phyloP scores from a whole-genome alignment of 2,113 vertebrate species.

The Dromas ardeola region DNA sequence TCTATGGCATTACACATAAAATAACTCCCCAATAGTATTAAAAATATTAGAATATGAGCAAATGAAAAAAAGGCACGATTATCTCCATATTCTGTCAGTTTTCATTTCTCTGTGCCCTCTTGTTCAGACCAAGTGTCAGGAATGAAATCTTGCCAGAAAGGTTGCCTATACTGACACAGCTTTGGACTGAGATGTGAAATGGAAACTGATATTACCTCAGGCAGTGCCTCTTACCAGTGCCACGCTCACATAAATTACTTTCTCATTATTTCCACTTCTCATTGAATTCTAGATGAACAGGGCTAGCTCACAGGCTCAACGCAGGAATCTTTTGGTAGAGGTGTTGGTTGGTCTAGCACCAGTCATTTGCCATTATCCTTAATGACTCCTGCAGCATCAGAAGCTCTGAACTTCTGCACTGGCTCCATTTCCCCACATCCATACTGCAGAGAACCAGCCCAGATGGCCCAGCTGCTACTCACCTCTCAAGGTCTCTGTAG shows the following conservation, averaged over 20 bases:
- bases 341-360: neutral
- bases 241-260: neutral
- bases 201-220: neutral
- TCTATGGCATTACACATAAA: neutral
- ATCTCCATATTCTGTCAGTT: neutral
- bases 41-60: neutral
- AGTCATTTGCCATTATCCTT: neutral
- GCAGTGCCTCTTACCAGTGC: neutral
- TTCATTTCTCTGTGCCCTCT: neutral
- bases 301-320: neutral
- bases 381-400: neutral
- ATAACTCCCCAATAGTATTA: neutral
- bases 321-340: neutral
- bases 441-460: neutral
- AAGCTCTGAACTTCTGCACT: neutral
- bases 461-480: neutral
- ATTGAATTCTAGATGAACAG: neutral
- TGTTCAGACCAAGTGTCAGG: neutral
- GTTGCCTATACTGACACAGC: neutral
- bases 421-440: neutral
- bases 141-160: neutral
- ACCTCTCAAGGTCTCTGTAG: accelerated
- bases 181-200: neutral
- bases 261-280: neutral
- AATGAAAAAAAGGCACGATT: neutral